Percentiles rank a stretch among this genome's conserved stretches.
Conservation (phyloP, 2,113 vertebrate genomes). For the Pachypanchax playfairii region DNA sequence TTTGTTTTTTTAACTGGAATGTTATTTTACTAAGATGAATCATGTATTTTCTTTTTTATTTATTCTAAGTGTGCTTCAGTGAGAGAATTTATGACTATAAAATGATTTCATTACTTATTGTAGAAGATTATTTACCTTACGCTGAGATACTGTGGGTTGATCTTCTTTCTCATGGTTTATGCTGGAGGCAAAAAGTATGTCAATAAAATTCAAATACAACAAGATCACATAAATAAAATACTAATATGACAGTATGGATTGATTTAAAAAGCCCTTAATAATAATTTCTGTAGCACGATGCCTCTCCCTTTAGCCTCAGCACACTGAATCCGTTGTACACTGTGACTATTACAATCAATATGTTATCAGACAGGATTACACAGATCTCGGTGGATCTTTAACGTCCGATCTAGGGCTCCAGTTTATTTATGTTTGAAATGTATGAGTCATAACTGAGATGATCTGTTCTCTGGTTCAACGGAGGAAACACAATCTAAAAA, state of each 20-base stretch:
- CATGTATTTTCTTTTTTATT: no score
- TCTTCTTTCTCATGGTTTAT: constrained; percentile 13
- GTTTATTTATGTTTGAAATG: constrained; percentile 37
- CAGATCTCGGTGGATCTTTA: constrained; percentile 19
- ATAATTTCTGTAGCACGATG: background rate
- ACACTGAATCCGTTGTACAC: background rate
- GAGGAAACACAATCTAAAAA: constrained; percentile 11
- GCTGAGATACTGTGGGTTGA: constrained; percentile 3
- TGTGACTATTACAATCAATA: constrained; percentile 21
- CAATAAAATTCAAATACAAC: constrained; percentile 10
- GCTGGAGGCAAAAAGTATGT: constrained; percentile 35
- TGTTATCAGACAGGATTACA: constrained; percentile 2
- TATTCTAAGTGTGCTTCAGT: background rate
- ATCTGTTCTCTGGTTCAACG: constrained; percentile 24
- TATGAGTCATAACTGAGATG: constrained; percentile 33
- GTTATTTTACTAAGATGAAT: no score
- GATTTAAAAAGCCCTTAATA: background rate
- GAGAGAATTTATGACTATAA: constrained; percentile 1
- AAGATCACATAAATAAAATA: background rate
- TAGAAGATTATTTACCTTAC: constrained; percentile 48
- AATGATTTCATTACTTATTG: background rate
- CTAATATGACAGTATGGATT: background rate
- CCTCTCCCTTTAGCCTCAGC: background rate
- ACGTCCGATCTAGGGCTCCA: constrained; percentile 25
- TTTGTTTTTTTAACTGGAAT: no score